Conservation (phyloP, 2,888 invertebrate species). For the Pimpla rufipes region DNA sequence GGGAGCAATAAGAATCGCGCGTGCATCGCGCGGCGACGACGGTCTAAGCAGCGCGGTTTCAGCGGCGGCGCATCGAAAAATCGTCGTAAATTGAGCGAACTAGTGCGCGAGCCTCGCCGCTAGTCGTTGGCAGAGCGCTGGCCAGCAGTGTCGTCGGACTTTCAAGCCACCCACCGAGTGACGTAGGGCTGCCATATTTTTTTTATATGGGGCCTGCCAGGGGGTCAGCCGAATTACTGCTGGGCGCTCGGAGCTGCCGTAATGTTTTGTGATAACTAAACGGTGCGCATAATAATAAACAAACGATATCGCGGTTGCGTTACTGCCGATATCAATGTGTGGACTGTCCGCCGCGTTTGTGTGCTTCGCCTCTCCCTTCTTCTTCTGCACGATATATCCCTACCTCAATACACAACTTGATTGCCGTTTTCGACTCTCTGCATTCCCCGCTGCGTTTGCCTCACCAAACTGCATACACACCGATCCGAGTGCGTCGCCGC, state of each 20-base stretch:
- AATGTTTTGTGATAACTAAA: constrained; percentile 81
- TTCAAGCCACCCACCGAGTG: constrained; percentile 72
- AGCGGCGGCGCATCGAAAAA: too few relatives aligned
- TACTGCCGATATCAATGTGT: background rate
- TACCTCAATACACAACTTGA: background rate
- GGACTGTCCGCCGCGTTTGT: too few relatives aligned
- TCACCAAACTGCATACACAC: background rate
- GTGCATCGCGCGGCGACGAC: too few relatives aligned
- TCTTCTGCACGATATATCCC: constrained; percentile 9
- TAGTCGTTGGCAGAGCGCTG: constrained; percentile 51
- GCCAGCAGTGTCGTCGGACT: constrained; percentile 53
- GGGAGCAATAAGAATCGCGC: too few relatives aligned
- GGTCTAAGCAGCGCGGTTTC: too few relatives aligned
- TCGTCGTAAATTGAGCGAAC: background rate
- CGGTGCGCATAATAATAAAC: constrained; percentile 74
- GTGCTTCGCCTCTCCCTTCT: background rate
- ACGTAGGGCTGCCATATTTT: constrained; percentile 82
- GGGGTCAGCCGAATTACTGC: constrained; percentile 80
- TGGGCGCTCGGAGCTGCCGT: constrained; percentile 79
- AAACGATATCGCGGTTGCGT: background rate
- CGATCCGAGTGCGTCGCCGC: too few relatives aligned
- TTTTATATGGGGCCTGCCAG: constrained; percentile 79
- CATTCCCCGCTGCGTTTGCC: background rate
- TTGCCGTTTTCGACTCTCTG: too few relatives aligned
- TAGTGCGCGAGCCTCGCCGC: constrained; percentile 33